Base-by-base conservation (phyloP, 1,140 invertebrate genomes). In the Anoplolepis gracilipes region DNA sequence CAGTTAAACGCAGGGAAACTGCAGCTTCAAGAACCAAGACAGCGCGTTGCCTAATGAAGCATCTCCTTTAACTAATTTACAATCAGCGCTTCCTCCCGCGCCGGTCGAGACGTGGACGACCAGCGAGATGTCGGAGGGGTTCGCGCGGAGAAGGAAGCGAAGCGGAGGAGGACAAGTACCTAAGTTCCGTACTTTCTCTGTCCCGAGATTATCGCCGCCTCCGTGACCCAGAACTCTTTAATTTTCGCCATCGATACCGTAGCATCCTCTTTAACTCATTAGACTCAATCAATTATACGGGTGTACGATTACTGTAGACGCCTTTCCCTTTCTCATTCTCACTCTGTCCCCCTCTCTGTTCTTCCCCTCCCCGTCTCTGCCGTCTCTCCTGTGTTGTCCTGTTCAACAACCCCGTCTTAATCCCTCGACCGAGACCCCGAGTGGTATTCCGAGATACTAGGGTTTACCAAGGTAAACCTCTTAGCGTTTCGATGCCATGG, bases 61-160 rank as follows among this genome's bases (percentile, higher is more conserved):
- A 94, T 94, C 93, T 93, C 93, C 94, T 94, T 94, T 94, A 94
- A 94, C 93, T 94, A 94, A 94, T 94, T 94, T 93, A 91, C 93
- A 94, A 94, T 94, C 94, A 94, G 92, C 93, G 84, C 64, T 92
- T 90, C 88, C 81, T 91, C 88, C 88, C 84, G 81, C 39, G 55
- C 30, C 62, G 67, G 33, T 65, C 84, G 77, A 46, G 42, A 59
- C 53, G 86, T 87, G 77, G 87, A 59, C 67, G 78, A 46, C 78
- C 46, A 84, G 62, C 19, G 62, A 84, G 61, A 73, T 33, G 49
- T 25, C 67, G 88, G 90, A 88, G 87, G 85, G 90, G 42, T 61
- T 78, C 72, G 57, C 36, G 61, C 30, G 61, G 25, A 39, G 81
- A 42, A 11, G 39, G 39, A 42, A 42, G 39, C 1, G 36, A 59